Evolutionary conservation across 2,113 vertebrate genomes (phyloP), one percentile per base, ranked within the genome.

Genomic region (Ammodytes marinus): DNA sequence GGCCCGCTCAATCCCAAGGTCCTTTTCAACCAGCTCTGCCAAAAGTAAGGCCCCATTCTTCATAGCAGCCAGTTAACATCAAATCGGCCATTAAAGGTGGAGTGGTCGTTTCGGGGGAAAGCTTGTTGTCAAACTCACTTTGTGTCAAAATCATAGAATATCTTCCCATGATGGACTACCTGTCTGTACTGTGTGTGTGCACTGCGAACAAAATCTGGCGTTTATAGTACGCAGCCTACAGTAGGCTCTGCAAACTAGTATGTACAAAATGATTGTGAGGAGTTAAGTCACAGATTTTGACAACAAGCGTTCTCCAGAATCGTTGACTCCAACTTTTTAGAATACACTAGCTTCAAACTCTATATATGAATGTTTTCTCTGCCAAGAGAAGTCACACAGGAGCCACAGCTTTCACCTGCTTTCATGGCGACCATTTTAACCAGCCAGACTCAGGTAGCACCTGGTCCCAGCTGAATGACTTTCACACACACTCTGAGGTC

Each of bases 11-110:
- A 96, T 88, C 97, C 98, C 71, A 99, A 98, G 94, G 92, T 97
- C 68, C 96, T 99, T 70, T 99, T 99, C 91, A 98, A 95, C 91
- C 98, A 99, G 89, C 97, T 99, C 79, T 99, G 98, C 90, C 98
- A 98, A 84, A 99, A 99, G 98, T 99, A 96, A 77, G 97, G 88
- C 54, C 0, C 12, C 11, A 19, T 9, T 42, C 13, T 39, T 79
- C 5, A 58, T 60, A 14, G 27, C 8, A 27, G 27, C 27, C 27
- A 58, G 1, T 40, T 35, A 11, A 9, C 17, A 42, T 19, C 46
- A 67, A 55, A 61, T 74, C 53, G 9, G 27, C 27, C 27, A 27
- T 27, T 27, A 27, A 27, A 27, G 27, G 27, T 27, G 27, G 27
- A 27, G 27, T 27, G 27, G 27, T 27, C 27, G 27, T 27, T 27